Conservation (phyloP, 2,888 invertebrate genomes). For the Eristalinus aeneus region DNA sequence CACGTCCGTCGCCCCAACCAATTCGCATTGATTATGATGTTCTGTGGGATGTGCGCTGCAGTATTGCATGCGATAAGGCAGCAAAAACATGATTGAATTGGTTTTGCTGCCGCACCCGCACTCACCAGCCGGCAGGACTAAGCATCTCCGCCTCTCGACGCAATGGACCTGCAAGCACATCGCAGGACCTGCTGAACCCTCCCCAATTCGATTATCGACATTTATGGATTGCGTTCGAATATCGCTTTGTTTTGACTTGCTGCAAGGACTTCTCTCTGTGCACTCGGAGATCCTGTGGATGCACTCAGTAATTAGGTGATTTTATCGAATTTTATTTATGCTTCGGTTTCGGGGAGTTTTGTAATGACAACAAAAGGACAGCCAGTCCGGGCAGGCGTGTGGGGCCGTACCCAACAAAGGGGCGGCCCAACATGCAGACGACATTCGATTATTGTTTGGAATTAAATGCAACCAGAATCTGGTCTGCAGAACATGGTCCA, state of each 20-base stretch:
- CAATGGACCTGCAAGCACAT: constrained; percentile 51
- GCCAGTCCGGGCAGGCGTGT: background rate
- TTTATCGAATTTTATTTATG: constrained; percentile 74
- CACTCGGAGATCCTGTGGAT: constrained; percentile 22
- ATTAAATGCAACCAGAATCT: constrained; percentile 49
- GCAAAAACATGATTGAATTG: constrained; percentile 71
- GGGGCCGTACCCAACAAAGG: constrained; percentile 8
- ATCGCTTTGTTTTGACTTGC: constrained; percentile 56
- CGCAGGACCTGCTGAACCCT: constrained; percentile 32
- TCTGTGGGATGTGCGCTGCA: constrained; percentile 57
- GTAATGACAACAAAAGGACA: constrained; percentile 60
- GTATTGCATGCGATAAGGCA: constrained; percentile 69
- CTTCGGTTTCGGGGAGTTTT: constrained; percentile 64
- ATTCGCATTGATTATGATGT: constrained; percentile 65
- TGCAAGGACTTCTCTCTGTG: constrained; percentile 19
- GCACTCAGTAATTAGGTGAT: constrained; percentile 75
- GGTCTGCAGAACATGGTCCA: constrained; percentile 14
- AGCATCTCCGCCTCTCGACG: background rate
- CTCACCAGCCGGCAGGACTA: constrained; percentile 6
- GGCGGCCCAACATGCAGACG: constrained; percentile 7
- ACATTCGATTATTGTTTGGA: constrained; percentile 63
- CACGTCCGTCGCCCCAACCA: constrained; percentile 1
- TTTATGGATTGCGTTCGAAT: constrained; percentile 75
- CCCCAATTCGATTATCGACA: constrained; percentile 75
- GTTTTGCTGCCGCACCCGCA: constrained; percentile 45